Evolutionary conservation across 2,888 invertebrate species (phyloP), one percentile per base, ranked within the genome.

Genomic region (Nasonovia ribisnigri): DNA sequence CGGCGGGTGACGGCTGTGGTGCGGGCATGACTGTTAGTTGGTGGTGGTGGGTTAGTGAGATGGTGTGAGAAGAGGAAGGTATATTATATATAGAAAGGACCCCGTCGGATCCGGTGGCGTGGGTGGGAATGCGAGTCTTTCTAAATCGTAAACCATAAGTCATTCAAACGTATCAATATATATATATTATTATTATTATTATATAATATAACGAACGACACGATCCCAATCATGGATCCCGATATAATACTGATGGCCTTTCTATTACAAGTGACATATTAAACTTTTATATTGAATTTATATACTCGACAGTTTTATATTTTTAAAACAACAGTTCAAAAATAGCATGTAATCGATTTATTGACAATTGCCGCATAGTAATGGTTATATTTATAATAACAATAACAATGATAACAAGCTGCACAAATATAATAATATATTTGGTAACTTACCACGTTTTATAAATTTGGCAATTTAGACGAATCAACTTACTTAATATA

Each of bases 281-380:
- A 89, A 93, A 93, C 93, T 89, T 93, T 93, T 90, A 93, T 93
- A 84, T 93, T 90, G 90, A 84, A 57, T 89, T 93, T 88, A 54
- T 84, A 91, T 84, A 36, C 54, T 57, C 57, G 57, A 57, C 26
- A 26, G 48, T 87, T 92, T 48, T 26, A 87, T 60, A 60, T 60
- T 92, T 87, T 60, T 36, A 10, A 29, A 91, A 54, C 54, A n/a
- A 3, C 29, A 42, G 24, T 86, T 91, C n/a, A 24, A 24, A 77
- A 57, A 46, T 84, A n/a, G 46, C 46, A n/a, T 29, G n/a, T 5
- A 84, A 91, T 84, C 84, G n/a, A 86, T 86, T 84, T 84, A 84
- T 42, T 36, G 90, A 90, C 48, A 51, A 90, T 36, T 42, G 13
- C 51, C 36, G 11, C 26, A 29, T 67, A n/a, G 6, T 16, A 36